Evolutionary conservation across 2,888 invertebrate species (phyloP).

Genomic region (Cepaea hortensis): DNA sequence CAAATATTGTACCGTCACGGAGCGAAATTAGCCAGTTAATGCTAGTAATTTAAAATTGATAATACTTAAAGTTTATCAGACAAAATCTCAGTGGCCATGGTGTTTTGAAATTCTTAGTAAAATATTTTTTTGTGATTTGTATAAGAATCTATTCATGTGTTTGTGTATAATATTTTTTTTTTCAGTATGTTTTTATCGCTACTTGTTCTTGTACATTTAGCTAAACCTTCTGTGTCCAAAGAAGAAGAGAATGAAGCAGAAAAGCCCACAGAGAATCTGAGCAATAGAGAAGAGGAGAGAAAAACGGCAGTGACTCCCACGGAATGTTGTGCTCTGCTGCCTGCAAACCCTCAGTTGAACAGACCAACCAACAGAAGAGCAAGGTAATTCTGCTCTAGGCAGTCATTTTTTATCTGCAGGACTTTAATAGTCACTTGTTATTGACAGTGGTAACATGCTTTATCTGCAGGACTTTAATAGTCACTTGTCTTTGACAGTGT

Average conservation of each 20-base stretch:
- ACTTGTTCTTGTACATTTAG: not conserved
- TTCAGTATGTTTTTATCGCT: not conserved
- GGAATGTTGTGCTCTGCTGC: constrained; percentile 72
- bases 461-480: too few species aligned
- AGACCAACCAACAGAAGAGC: constrained; percentile 47
- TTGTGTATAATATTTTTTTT: not conserved
- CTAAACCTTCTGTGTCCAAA: constrained; percentile 29
- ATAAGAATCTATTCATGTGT: not conserved
- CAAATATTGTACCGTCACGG: too few species aligned
- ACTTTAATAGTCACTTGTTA: not conserved
- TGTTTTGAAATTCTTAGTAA: not conserved
- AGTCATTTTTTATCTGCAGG: not conserved
- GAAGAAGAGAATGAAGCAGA: constrained; percentile 28
- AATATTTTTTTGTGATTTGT: not conserved
- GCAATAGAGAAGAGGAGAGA: constrained; percentile 59
- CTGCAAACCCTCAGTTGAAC: constrained; percentile 50
- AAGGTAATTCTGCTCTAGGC: constrained; percentile 28
- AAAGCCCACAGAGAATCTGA: constrained; percentile 5
- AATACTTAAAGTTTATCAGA: too few species aligned
- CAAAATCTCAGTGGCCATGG: too few species aligned
- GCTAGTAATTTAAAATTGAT: too few species aligned
- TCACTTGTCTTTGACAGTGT: too few species aligned
- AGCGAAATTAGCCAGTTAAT: too few species aligned
- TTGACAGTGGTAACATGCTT: too few species aligned
- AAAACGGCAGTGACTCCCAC: constrained; percentile 69